These are phyloP conservation scores for Oeneis ivallda DNA, from an alignment of 2,888 invertebrate genomes.

Conservation along the genomic window DNA sequence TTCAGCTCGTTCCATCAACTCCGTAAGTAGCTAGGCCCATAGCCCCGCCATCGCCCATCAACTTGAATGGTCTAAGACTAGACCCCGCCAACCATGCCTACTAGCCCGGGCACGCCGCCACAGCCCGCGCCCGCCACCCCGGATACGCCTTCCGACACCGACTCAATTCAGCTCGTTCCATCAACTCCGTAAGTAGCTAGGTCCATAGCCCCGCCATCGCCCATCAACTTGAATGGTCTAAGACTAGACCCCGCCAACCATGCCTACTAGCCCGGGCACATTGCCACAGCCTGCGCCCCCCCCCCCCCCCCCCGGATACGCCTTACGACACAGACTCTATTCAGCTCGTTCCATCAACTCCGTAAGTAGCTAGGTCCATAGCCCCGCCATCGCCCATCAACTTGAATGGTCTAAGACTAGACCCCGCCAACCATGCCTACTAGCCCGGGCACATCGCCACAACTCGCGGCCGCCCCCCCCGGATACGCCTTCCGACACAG, in stretches of 20 bases:
- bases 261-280: slow-evolving; percentile 78
- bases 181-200: slow-evolving; percentile 58
- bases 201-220: not conserved
- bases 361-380: slow-evolving; percentile 48
- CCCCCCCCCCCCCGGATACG: slow-evolving; percentile 64
- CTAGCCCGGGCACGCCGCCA: slow-evolving; percentile 78
- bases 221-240: not conserved
- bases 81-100: slow-evolving; percentile 51
- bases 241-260: no score
- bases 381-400: not conserved
- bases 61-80: not conserved
- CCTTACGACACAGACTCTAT: slow-evolving; percentile 53
- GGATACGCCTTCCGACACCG: slow-evolving; percentile 58
- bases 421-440: no score
- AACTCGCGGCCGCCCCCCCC: slow-evolving; percentile 64
- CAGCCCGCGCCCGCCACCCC: slow-evolving; percentile 65
- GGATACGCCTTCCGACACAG: slow-evolving; percentile 58
- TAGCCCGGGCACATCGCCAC: no score
- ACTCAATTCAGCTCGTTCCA: slow-evolving; percentile 49
- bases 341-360: slow-evolving; percentile 55
- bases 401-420: no score
- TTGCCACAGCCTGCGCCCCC: slow-evolving; percentile 68
- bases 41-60: not conserved
- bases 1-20: slow-evolving; percentile 54
- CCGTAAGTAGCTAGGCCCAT: slow-evolving; percentile 51